Evolutionary conservation across 2,888 invertebrate genomes (phyloP).

Genomic region (Andricus curvator): DNA sequence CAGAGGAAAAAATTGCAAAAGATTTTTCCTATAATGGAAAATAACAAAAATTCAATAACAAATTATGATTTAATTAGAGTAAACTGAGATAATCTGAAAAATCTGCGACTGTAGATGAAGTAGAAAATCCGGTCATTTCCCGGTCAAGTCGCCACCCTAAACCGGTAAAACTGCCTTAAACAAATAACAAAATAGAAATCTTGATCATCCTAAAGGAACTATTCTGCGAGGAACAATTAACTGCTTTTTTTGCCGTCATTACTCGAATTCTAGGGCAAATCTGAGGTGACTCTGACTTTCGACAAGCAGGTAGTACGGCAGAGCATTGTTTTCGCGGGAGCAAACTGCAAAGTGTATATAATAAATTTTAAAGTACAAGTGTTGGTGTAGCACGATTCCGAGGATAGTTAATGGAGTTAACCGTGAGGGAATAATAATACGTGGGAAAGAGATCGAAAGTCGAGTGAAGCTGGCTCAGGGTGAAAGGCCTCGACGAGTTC

Average conservation of each 20-base stretch:
- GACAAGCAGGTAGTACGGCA: neutral
- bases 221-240: constrained; percentile 3
- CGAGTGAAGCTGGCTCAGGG: constrained; percentile 64
- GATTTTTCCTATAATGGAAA: too few relatives aligned
- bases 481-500: constrained; percentile 65
- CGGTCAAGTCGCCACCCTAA: too few relatives aligned
- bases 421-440: constrained; percentile 54
- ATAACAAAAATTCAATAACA: too few relatives aligned
- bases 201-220: neutral
- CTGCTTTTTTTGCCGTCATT: constrained; percentile 9
- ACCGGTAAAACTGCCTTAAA: neutral
- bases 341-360: neutral
- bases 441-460: constrained; percentile 70
- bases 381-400: constrained; percentile 36
- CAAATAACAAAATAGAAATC: constrained; percentile 9
- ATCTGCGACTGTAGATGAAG: too few relatives aligned
- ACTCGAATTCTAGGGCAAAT: constrained; percentile 15
- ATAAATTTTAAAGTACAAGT: constrained; percentile 2
- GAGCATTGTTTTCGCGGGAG: constrained; percentile 22
- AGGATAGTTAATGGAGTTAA: constrained; percentile 13
- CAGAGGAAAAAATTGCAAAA: too few relatives aligned
- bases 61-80: too few relatives aligned
- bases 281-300: constrained; percentile 26
- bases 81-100: too few relatives aligned
- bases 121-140: too few relatives aligned